These are phyloP conservation scores for Sula dactylatra DNA, from an alignment of 2,113 vertebrate genomes.

Conservation along the genomic window DNA sequence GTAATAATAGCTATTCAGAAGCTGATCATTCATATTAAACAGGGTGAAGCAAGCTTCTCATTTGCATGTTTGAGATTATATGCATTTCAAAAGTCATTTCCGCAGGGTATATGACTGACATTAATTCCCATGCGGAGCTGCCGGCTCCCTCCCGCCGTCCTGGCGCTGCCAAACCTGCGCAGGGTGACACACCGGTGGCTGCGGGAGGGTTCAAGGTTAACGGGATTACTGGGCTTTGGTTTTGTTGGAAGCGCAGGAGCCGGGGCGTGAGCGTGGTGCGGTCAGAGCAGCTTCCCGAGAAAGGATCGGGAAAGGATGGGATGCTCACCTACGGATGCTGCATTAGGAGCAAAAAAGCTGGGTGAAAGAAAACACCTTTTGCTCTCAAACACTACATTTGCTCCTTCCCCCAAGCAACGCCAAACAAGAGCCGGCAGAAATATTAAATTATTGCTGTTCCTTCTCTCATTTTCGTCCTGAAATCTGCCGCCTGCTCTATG, in stretches of 20 bases:
- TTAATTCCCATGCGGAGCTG: conserved; percentile 90
- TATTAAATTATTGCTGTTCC: neutral
- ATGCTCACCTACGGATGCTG: neutral
- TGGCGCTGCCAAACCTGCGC: conserved; percentile 66
- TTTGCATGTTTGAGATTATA: conserved; percentile 99
- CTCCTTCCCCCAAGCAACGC: fast-evolving
- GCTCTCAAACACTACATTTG: neutral
- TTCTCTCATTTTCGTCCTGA: neutral
- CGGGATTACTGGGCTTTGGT: neutral
- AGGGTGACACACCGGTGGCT: neutral
- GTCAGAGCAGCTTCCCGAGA: neutral
- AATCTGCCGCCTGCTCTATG: fast-evolving
- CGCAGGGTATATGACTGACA: conserved; percentile 95
- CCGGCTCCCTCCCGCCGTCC: conserved; percentile 77
- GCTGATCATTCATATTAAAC: conserved; percentile 99
- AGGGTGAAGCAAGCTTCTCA: conserved; percentile 97
- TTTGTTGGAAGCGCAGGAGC: neutral
- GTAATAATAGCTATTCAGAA: conserved; percentile 99
- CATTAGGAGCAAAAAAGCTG: neutral
- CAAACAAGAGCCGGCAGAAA: neutral
- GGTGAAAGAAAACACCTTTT: neutral
- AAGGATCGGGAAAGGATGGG: neutral
- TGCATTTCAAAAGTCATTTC: conserved; percentile 99
- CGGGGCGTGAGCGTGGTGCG: fast-evolving
- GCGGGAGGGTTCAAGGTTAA: conserved; percentile 29